Evolutionary conservation across 2,888 invertebrate genomes (phyloP), one percentile per base, ranked within the genome.

Genomic region (Copidosoma aretas): DNA sequence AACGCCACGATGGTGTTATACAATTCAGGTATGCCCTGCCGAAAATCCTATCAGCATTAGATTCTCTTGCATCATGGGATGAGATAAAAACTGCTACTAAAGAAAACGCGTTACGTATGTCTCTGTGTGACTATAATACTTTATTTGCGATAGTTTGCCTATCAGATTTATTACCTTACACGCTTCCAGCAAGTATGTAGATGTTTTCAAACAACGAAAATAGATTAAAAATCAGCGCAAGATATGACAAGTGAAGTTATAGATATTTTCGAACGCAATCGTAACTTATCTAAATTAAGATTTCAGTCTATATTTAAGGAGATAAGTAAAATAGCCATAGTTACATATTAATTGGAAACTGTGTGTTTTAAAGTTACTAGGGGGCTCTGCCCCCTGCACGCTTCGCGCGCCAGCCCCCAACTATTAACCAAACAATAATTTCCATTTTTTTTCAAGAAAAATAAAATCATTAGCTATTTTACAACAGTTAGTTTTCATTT

Each of bases 1-100:
- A 65, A 24, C 60, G 70, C 54, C 66, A 70, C 17, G 49, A 63
- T 56, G 62, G 54, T 17, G 59, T 62, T 21, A 17, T 62, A n/a
- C 54, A 69, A 53, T 53, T 65, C 65, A 51, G 60, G 19, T 21
- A 32, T 3, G 19, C 10, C 8, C 32, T 56, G 17, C 21, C 15
- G n/a, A 59, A 68, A 68, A 60, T 60, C 15, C 21, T 61, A 14
- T n/a, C 59, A 14, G 25, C 60, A 14, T 21, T 64, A 25, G 53
- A 69, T 46, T 19, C 41, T 46, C 58, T 69, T 32, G 24, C 56
- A 53, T 43, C 41, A 15, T 66, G 64, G 57, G 15, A 60, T 10
- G 63, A 67, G 49, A 57, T 49, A 3, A 51, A 60, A 24, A 53
- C 70, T 25, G 54, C 60, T 15, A 39, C 64, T 19, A 43, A 63